These are phyloP conservation scores for Rhynchomys soricoides DNA, from an alignment of 2,113 vertebrate genomes.

Conservation along the genomic window DNA sequence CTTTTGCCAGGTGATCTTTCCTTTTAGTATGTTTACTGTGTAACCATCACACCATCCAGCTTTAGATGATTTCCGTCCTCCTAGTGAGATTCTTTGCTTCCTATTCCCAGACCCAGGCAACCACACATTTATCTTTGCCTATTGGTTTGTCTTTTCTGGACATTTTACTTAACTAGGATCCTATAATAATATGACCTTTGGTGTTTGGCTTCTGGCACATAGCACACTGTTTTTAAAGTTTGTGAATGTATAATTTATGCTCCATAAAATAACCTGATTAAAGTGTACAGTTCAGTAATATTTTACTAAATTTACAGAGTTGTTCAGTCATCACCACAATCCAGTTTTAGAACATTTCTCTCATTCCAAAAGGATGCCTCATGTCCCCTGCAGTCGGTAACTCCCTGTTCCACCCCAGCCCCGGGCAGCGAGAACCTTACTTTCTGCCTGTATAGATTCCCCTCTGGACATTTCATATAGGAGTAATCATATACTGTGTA, in stretches of 20 bases:
- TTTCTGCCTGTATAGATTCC: constrained; percentile 27
- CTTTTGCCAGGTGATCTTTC: not conserved
- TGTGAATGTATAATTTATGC: not conserved
- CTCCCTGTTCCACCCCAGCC: constrained; percentile 31
- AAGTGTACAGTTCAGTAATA: constrained; percentile 8
- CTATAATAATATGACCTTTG: constrained; percentile 8
- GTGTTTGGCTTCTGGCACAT: constrained; percentile 23
- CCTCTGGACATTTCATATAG: not conserved
- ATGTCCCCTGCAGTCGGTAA: constrained; percentile 43
- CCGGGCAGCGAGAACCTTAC: not conserved
- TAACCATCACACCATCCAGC: not conserved
- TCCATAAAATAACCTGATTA: not conserved
- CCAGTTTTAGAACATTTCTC: constrained; percentile 72
- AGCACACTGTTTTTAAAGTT: not conserved
- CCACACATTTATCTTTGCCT: not conserved
- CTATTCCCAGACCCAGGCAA: not conserved
- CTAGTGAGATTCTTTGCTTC: not conserved
- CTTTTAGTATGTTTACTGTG: not conserved
- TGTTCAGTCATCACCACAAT: constrained; percentile 32
- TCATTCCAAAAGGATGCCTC: constrained; percentile 72
- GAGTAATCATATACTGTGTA: not conserved
- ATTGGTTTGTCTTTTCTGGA: constrained; percentile 28
- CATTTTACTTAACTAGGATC: not conserved
- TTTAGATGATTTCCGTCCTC: not conserved
- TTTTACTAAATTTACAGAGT: constrained; percentile 31